Base-by-base conservation (phyloP, 2,797 vertebrate species). In the Odontamblyopus rebecca region DNA sequence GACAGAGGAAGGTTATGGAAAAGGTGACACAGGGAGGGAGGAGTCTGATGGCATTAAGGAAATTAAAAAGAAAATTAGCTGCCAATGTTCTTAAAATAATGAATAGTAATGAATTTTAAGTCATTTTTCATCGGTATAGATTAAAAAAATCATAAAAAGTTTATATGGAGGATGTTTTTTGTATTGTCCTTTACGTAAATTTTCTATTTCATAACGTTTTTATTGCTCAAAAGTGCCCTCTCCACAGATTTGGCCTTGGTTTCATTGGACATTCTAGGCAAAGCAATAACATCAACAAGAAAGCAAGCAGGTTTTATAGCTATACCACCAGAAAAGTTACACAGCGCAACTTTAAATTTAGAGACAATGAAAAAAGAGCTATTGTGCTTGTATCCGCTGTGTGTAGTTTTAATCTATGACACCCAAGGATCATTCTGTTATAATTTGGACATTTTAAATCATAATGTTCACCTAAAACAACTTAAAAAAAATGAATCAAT, bases 1-100 rank as follows among this genome's bases (percentile, higher is more conserved):
- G 26, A 30, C 19, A 4, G 41, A 67, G 41, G 27, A 65, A 78
- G 64, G 72, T 29, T 44, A 32, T 76, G 29, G 73, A 74, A 72
- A 48, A 68, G 70, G 53, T 27, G 68, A 70, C 26, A 27, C n/a
- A 7, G 5, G 2, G 23, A 16, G 23, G 56, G 44, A 68, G 53
- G 61, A 61, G 4, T 8, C 15, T 23, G 32, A 26, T 2, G 6
- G 27, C 44, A 29, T 66, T 66, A 66, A 6, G 41, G 38, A 48
- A 41, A 64, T 27, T 64, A 41, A 44, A 7, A 13, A 4, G 61
- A 19, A n/a, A 19, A 41, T 13, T 38, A 44, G 38, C 12, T 27
- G 62, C n/a, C 32, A 5, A 16, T 12, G 32, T 15, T 63, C 3
- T 48, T 48, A 48, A 48, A 48, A 48, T 48, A 48, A 4, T 48